Evolutionary conservation across 2,888 invertebrate species (phyloP).

Genomic region (Acronicta leporina): DNA sequence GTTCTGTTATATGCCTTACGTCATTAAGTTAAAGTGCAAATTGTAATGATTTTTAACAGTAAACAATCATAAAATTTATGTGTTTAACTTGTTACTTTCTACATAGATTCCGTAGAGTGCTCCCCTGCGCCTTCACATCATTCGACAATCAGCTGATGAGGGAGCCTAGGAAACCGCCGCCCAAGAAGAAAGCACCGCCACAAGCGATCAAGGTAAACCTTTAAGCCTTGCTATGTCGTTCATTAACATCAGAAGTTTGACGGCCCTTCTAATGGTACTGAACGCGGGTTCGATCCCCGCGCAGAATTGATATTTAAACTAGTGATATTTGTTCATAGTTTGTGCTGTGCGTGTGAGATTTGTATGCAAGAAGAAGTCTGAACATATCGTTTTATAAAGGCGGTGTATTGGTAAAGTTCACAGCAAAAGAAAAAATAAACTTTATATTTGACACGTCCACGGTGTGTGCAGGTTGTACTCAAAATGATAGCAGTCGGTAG

Average conservation of each 20-base stretch:
- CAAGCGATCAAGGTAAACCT: conserved; percentile 73
- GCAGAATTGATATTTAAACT: conserved; percentile 7
- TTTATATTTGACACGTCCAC: conserved; percentile 20
- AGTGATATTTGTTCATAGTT: conserved; percentile 3
- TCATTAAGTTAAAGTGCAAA: not conserved
- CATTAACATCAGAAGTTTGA: not conserved
- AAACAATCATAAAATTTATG: too few species aligned
- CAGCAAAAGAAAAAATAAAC: not conserved
- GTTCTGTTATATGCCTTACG: too few species aligned
- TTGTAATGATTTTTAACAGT: not conserved
- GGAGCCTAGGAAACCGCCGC: conserved; percentile 55
- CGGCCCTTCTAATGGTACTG: not conserved
- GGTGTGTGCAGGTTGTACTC: conserved; percentile 14
- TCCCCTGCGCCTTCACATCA: conserved; percentile 80
- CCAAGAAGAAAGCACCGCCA: conserved; percentile 69
- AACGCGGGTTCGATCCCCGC: conserved; percentile 36
- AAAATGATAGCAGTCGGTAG: conserved; percentile 20
- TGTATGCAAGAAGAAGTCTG: not conserved
- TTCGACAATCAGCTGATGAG: conserved; percentile 54
- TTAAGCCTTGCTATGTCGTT: not conserved
- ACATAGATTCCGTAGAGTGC: conserved; percentile 66
- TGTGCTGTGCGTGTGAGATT: conserved; percentile 1
- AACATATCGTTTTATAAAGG: conserved; percentile 6
- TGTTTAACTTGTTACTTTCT: not conserved
- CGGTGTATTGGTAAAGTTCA: conserved; percentile 54